A percentile compares a stretch with the other conserved stretches of the same genome.
These are phyloP conservation scores for Schizotus pectinicornis DNA, from an alignment of 2,888 invertebrate species.

Conservation along the genomic window DNA sequence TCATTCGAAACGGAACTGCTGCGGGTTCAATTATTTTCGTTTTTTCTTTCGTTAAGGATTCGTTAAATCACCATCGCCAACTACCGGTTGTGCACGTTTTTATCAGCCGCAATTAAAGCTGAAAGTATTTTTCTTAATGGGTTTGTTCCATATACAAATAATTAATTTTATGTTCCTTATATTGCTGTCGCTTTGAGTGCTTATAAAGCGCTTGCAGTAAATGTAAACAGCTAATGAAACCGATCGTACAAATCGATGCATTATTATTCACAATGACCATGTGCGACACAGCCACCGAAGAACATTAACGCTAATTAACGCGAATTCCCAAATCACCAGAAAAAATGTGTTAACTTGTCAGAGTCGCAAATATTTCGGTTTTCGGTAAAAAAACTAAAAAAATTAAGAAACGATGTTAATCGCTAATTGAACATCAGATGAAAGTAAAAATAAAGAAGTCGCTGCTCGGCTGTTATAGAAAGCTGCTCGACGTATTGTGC, in stretches of 20 bases:
- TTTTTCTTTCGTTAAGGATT: not conserved
- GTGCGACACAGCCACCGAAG: no score
- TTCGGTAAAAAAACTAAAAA: no score
- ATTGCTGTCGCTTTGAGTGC: slow-evolving; percentile 3
- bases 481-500: slow-evolving; percentile 25
- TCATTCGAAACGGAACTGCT: slow-evolving; percentile 30
- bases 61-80: no score
- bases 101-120: no score
- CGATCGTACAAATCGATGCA: slow-evolving; percentile 17
- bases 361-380: no score
- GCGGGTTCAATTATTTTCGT: not conserved
- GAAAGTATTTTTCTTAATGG: no score
- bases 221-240: slow-evolving; percentile 35
- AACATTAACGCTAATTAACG: no score
- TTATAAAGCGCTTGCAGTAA: slow-evolving; percentile 11
- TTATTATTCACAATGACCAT: not conserved
- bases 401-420: not conserved
- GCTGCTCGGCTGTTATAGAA: no score
- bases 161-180: not conserved
- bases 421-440: not conserved
- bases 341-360: no score
- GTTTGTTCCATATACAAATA: not conserved
- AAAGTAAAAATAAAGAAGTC: not conserved
- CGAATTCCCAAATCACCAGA: no score
- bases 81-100: no score